These are phyloP conservation scores for Syncerus caffer DNA, from an alignment of 2,797 vertebrate species.

Conservation along the genomic window DNA sequence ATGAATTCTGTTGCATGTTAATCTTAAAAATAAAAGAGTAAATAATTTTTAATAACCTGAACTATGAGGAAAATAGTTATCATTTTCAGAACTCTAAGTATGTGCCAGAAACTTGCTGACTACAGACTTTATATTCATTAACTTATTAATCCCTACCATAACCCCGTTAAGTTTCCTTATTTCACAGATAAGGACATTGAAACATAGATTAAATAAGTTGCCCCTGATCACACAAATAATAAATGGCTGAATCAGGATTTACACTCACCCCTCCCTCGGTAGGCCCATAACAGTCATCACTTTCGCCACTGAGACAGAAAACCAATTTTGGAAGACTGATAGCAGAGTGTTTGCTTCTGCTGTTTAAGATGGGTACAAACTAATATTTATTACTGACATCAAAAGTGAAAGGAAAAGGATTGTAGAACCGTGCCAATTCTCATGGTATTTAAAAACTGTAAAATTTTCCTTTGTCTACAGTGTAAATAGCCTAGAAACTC, in stretches of 20 bases:
- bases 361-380: conserved; percentile 2
- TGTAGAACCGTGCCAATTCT: conserved; percentile 11
- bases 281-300: background rate
- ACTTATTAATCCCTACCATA: background rate
- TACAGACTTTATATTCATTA: background rate
- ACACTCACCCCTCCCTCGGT: background rate
- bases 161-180: background rate
- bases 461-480: conserved; percentile 10
- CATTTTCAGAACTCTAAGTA: background rate
- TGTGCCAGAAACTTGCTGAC: background rate
- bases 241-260: background rate
- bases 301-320: background rate
- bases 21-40: background rate
- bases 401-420: conserved; percentile 32
- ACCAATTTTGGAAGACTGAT: background rate
- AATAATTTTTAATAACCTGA: background rate
- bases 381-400: background rate
- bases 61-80: background rate
- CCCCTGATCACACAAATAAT: background rate
- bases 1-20: background rate
- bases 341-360: background rate
- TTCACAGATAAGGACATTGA: background rate
- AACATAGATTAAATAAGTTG: background rate
- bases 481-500: background rate
- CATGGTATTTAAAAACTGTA: conserved; percentile 10